These are phyloP conservation scores for Hemichromis elongatus DNA, from an alignment of 2,113 vertebrate species.

Conservation along the genomic window DNA sequence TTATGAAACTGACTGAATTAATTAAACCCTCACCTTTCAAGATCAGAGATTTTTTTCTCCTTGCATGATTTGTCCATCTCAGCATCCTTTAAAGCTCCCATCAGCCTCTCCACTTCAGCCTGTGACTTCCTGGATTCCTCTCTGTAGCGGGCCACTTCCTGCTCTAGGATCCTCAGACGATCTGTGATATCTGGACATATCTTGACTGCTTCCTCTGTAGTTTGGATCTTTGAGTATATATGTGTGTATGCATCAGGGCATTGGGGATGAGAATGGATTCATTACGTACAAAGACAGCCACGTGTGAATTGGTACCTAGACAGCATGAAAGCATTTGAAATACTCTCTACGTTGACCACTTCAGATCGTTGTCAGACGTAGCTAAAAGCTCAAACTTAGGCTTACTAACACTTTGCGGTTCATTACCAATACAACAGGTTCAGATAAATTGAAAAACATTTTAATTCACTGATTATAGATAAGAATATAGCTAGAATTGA, in stretches of 20 bases:
- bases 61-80: constrained; percentile 89
- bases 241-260: neutral
- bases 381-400: neutral
- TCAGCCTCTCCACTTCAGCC: constrained; percentile 87
- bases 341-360: neutral
- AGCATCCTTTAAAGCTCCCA: constrained; percentile 86
- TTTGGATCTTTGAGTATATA: constrained; percentile 73
- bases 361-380: neutral
- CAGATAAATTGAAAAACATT: neutral
- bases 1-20: neutral
- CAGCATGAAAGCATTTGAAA: neutral
- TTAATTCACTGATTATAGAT: neutral
- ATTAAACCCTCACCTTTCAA: constrained; percentile 83
- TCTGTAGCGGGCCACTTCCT: constrained; percentile 87
- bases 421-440: neutral
- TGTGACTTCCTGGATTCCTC: constrained; percentile 89
- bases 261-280: neutral
- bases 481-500: neutral
- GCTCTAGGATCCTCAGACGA: constrained; percentile 86
- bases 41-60: constrained; percentile 90
- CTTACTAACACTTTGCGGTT: neutral
- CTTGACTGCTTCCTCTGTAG: constrained; percentile 80
- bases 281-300: neutral
- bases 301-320: neutral
- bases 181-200: constrained; percentile 87